Base-by-base conservation (phyloP, 2,113 vertebrate species). In the Mustela nigripes region DNA sequence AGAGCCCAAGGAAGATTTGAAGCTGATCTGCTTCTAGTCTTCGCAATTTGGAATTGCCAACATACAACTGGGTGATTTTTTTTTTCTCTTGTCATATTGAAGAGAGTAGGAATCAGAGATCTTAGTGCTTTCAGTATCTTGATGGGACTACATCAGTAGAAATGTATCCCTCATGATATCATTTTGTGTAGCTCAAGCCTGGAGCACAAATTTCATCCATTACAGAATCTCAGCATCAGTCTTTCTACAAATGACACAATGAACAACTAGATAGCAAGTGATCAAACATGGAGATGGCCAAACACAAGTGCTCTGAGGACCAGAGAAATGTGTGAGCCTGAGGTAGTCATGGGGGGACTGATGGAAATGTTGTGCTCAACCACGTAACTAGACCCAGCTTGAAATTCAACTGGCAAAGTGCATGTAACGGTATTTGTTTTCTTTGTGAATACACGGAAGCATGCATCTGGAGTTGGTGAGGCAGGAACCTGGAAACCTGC, bases 341-440 rank as follows among this genome's bases (percentile, higher is more conserved):
- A 31, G 14, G 14, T 56, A 7, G 16, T 19, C 50, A 14, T 5
- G 18, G 39, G 60, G 62, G 22, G 16, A 60, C 21, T 56, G 22
- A 36, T 18, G 24, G 58, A 14, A 42, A 48, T 4, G 2, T 22
- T 8, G 8, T 28, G 22, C 33, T 79, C 60, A 67, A 22, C 36
- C 36, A 67, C 22, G 11, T n/a, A 33, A 12, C 19, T 33, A 14
- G n/a, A 14, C 14, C 10, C 16, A 58, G 73, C 48, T 5, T 67
- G 73, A 67, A 87, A 67, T 19, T 45, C 6, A n/a, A 3, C 7
- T 31, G 11, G 62, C 50, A 87, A 76, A 69, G 36, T 1, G 42
- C 21, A 42, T 1, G 0, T 67, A 31, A 39, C 4, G 0, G 19
- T 74, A 33, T n/a, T n/a, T 18, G 4, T 4, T 2, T 33, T 67